A percentile compares a stretch with the other conserved stretches of the same genome.
phyloP scores from a whole-genome alignment of 2,797 vertebrate genomes.

The Gymnoscopelus braueri region DNA sequence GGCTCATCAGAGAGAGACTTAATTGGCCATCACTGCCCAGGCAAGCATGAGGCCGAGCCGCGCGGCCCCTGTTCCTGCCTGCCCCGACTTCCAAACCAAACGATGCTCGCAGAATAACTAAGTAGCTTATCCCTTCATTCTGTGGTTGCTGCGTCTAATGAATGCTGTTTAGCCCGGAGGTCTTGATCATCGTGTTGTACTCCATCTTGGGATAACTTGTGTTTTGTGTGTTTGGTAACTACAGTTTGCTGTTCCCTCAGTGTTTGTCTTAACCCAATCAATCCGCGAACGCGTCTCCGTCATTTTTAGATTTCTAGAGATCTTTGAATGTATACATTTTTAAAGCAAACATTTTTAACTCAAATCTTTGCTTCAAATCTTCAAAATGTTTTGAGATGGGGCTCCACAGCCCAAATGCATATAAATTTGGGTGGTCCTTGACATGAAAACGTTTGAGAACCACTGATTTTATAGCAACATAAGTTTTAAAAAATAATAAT shows the following conservation, averaged over 20 bases:
- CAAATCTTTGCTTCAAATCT: too few relatives aligned
- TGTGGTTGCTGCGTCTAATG: conserved; percentile 72
- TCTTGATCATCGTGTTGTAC: conserved; percentile 67
- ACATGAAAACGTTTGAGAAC: too few relatives aligned
- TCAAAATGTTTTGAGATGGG: too few relatives aligned
- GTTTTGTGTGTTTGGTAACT: conserved; percentile 46
- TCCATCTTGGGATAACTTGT: conserved; percentile 53
- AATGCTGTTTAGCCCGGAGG: conserved; percentile 68
- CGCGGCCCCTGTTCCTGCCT: conserved; percentile 41
- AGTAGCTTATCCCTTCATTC: conserved; percentile 73
- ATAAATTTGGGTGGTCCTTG: too few relatives aligned
- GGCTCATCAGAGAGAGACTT: conserved; percentile 80
- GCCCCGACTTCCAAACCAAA: conserved; percentile 46
- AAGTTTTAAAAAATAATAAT: too few relatives aligned
- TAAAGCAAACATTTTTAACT: too few relatives aligned
- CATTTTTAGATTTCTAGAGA: too few relatives aligned
- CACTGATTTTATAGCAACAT: too few relatives aligned
- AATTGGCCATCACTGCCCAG: conserved; percentile 83
- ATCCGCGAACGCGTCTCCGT: too few relatives aligned
- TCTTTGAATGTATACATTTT: too few relatives aligned
- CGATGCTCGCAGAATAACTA: conserved; percentile 71
- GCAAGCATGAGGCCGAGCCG: conserved; percentile 69
- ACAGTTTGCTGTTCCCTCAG: conserved; percentile 52
- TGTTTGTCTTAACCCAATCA: conserved; percentile 39
- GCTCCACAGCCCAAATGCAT: too few relatives aligned